A percentile compares a stretch with the other conserved stretches of the same genome.
Evolutionary conservation across 1,140 invertebrate species (phyloP).

Genomic region (Drosophila bifasciata): DNA sequence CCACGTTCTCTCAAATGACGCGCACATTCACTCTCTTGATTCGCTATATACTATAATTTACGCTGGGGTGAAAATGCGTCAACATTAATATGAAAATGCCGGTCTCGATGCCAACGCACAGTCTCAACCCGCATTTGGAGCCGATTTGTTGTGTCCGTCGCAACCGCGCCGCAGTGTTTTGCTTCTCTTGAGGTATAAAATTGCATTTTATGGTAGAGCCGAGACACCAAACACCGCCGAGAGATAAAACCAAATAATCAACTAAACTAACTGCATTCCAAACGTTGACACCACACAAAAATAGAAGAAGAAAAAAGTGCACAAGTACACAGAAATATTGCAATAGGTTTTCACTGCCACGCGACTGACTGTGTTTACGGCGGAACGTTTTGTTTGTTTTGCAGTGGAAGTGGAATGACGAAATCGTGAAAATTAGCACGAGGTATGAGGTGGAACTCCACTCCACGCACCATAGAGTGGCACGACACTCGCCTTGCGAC

Average conservation of each 20-base stretch:
- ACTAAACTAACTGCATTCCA: slow-evolving; percentile 41
- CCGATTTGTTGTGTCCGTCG: slow-evolving; percentile 29
- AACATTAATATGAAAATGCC: slow-evolving; percentile 46
- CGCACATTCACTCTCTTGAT: too few species aligned
- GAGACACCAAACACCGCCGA: not conserved
- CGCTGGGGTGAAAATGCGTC: slow-evolving; percentile 39
- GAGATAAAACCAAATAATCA: slow-evolving; percentile 42
- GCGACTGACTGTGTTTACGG: slow-evolving; percentile 20
- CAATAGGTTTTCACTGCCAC: slow-evolving; percentile 36
- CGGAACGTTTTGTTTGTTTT: too few species aligned
- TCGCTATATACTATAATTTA: too few species aligned
- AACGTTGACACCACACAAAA: slow-evolving; percentile 17
- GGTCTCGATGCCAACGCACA: slow-evolving; percentile 46
- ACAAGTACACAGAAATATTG: not conserved
- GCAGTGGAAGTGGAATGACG: slow-evolving; percentile 14
- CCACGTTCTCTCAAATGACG: too few species aligned
- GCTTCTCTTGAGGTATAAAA: slow-evolving; percentile 30
- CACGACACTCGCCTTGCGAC: too few species aligned
- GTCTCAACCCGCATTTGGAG: slow-evolving; percentile 27
- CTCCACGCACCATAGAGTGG: slow-evolving; percentile 1
- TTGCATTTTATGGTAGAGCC: slow-evolving; percentile 8
- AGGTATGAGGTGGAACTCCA: slow-evolving; percentile 14
- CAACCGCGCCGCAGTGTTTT: too few species aligned
- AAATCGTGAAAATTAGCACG: slow-evolving; percentile 46
- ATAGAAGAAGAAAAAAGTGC: not conserved